These are phyloP conservation scores for Mandrillus leucophaeus DNA, from an alignment of 2,113 vertebrate species.

Conservation along the genomic window DNA sequence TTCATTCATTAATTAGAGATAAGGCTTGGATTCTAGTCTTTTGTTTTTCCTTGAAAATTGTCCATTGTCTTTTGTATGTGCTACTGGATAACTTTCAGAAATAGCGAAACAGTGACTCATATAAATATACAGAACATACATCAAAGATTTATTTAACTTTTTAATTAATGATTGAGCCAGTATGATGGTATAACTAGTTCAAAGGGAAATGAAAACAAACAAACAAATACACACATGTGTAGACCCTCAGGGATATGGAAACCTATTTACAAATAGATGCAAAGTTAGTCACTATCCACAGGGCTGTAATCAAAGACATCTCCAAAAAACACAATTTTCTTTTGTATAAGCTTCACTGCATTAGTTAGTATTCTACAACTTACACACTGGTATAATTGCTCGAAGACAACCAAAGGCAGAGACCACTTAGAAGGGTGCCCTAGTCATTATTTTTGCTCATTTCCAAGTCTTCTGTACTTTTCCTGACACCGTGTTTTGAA, in stretches of 20 bases:
- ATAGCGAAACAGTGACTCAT: not conserved
- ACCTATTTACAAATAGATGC: not conserved
- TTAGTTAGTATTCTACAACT: accelerated
- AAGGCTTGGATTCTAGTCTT: not conserved
- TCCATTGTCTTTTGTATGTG: not conserved
- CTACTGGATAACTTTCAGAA: not conserved
- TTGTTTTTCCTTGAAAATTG: not conserved
- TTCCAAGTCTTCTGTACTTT: not conserved
- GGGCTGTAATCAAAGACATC: accelerated
- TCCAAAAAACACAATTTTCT: not conserved
- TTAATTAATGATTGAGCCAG: not conserved
- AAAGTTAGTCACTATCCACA: not conserved
- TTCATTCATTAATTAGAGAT: not conserved
- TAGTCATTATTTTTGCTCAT: not conserved
- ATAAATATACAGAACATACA: not conserved
- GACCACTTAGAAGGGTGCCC: accelerated
- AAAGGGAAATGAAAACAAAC: not conserved
- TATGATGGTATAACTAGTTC: not conserved
- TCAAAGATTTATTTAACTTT: not conserved
- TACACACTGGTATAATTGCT: accelerated
- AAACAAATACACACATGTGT: accelerated
- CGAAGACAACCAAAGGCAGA: not conserved
- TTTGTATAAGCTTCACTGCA: not conserved
- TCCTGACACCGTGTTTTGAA: not conserved
- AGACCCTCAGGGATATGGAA: not conserved